Evolutionary conservation across 2,888 invertebrate species (phyloP).

Genomic region (Empis livida): DNA sequence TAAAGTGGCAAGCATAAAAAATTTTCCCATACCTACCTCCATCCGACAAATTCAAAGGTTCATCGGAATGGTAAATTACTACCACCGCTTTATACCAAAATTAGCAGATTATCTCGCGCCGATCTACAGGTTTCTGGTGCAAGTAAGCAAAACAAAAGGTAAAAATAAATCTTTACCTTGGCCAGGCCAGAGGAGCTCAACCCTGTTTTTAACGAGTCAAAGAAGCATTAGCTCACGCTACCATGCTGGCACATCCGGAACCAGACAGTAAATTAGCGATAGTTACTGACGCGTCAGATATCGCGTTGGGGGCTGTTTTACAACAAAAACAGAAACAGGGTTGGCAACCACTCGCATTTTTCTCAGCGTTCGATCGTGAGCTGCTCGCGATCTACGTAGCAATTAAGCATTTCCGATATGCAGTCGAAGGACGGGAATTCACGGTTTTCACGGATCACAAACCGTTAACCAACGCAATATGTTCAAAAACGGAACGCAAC

Average conservation of each 20-base stretch:
- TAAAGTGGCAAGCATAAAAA: neutral
- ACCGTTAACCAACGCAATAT: neutral
- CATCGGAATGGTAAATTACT: constrained; percentile 1
- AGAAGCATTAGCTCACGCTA: neutral
- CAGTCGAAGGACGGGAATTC: neutral
- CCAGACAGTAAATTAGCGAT: neutral
- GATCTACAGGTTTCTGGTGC: neutral
- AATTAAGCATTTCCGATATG: neutral
- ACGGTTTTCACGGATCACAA: constrained; percentile 1
- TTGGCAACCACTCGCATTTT: constrained; percentile 1
- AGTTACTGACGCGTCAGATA: constrained; percentile 1
- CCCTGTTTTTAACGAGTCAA: neutral
- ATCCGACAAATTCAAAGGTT: neutral
- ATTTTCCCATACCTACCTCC: neutral
- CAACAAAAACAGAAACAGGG: neutral
- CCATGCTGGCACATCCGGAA: neutral
- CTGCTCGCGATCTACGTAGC: neutral
- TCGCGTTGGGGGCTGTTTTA: constrained; percentile 1
- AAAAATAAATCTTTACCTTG: neutral
- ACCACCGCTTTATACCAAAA: constrained; percentile 3
- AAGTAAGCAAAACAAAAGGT: neutral
- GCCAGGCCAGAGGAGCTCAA: neutral
- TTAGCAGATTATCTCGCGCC: neutral
- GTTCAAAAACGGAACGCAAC: constrained; percentile 6
- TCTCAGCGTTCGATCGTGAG: neutral